phyloP scores from a whole-genome alignment of 2,113 vertebrate genomes.

The Anarhynchus alexandrinus region DNA sequence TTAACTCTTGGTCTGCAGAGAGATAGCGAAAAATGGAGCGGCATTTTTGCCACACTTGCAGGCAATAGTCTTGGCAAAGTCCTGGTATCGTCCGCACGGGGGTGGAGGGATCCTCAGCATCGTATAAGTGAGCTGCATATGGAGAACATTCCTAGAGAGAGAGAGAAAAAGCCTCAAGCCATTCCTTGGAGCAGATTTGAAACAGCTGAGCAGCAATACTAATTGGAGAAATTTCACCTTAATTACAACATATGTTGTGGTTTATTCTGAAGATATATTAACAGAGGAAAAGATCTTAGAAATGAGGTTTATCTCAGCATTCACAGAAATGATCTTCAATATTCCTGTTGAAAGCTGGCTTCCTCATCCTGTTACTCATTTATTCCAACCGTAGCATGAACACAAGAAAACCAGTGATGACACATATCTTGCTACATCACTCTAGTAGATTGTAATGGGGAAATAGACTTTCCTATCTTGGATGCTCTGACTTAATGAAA shows the following conservation, averaged over 20 bases:
- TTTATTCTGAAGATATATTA: not conserved
- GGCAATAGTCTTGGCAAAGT: conserved; percentile 90
- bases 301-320: not conserved
- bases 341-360: not conserved
- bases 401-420: not conserved
- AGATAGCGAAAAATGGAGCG: conserved; percentile 75
- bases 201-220: conserved; percentile 11
- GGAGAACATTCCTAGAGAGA: conserved; percentile 90
- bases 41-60: conserved; percentile 81
- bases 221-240: not conserved
- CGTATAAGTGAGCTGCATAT: conserved; percentile 92
- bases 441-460: not conserved
- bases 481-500: not conserved
- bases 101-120: conserved; percentile 88
- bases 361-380: not conserved
- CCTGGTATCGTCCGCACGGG: conserved; percentile 84
- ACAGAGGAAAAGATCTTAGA: not conserved
- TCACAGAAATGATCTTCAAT: not conserved
- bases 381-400: not conserved
- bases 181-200: not conserved
- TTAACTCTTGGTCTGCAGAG: conserved; percentile 72
- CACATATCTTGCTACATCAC: not conserved
- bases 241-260: not conserved
- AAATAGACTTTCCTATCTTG: not conserved
- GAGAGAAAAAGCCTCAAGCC: not conserved